These are phyloP conservation scores for Phalacrocorax carbo DNA, from an alignment of 2,113 vertebrate species.

Conservation along the genomic window DNA sequence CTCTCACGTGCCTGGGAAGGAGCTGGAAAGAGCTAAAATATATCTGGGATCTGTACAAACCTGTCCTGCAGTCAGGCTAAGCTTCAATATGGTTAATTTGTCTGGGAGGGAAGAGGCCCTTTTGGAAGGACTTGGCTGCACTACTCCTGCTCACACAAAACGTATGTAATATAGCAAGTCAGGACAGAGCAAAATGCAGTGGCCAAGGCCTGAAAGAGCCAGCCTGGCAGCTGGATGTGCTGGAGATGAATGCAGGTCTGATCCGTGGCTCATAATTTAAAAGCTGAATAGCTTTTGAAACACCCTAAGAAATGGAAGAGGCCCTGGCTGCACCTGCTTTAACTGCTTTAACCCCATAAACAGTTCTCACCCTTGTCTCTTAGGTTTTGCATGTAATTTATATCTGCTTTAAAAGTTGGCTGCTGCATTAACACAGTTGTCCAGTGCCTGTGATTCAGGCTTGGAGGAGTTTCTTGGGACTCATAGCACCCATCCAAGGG, in stretches of 20 bases:
- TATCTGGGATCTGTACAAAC: neutral
- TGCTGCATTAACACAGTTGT: neutral
- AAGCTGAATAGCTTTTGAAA: neutral
- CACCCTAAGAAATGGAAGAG: neutral
- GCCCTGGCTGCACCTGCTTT: neutral
- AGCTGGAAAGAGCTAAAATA: neutral
- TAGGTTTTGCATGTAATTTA: neutral
- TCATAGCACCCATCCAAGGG: neutral
- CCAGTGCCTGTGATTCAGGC: fast-evolving
- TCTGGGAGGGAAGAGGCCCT: neutral
- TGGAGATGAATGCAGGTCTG: neutral
- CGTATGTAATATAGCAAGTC: neutral
- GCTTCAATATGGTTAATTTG: neutral
- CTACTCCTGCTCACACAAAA: neutral
- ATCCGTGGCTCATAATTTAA: neutral
- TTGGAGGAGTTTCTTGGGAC: neutral
- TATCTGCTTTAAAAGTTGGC: neutral
- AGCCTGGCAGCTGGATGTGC: neutral
- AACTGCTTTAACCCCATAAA: neutral
- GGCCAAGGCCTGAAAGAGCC: neutral
- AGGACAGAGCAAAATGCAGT: neutral
- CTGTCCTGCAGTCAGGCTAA: neutral
- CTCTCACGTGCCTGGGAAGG: neutral
- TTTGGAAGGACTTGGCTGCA: neutral
- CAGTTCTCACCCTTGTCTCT: neutral